A percentile compares a stretch with the other conserved stretches of the same genome.
Conservation (phyloP, 2,888 invertebrate genomes). For the Autographa pulchrina region DNA sequence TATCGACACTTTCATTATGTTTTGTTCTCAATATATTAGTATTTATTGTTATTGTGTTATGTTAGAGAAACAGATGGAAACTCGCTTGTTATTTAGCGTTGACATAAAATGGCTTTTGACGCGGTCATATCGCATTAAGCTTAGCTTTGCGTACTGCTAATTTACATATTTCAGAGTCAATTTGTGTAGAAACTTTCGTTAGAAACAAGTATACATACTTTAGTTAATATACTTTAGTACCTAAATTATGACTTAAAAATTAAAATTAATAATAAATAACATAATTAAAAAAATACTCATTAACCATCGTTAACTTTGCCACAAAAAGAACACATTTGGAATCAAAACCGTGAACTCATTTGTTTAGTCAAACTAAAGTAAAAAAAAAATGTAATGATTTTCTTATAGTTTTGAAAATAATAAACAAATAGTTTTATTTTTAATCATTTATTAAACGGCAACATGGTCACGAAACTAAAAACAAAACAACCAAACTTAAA, state of each 20-base stretch:
- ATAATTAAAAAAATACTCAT: too few species aligned
- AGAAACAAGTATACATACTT: neutral
- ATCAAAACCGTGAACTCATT: too few species aligned
- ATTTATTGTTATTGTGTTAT: constrained; percentile 23
- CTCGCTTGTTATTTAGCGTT: constrained; percentile 15
- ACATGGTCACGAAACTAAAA: neutral
- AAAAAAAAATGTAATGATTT: too few species aligned
- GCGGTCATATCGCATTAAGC: neutral
- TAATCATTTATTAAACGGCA: too few species aligned
- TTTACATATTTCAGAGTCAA: neutral
- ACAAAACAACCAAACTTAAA: neutral
- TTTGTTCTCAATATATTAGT: constrained; percentile 36
- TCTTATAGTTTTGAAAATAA: too few species aligned
- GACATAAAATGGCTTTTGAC: constrained; percentile 1
- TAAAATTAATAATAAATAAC: too few species aligned
- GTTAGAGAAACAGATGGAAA: constrained; percentile 26
- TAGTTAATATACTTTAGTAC: too few species aligned
- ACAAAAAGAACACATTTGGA: too few species aligned
- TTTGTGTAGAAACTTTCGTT: neutral
- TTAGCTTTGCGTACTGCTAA: neutral
- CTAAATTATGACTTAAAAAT: too few species aligned
- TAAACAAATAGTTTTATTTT: too few species aligned
- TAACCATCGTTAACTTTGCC: too few species aligned
- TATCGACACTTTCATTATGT: constrained; percentile 12
- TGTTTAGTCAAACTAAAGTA: too few species aligned